Base-by-base conservation (phyloP, 2,113 vertebrate genomes). In the Beaufortia kweichowensis region DNA sequence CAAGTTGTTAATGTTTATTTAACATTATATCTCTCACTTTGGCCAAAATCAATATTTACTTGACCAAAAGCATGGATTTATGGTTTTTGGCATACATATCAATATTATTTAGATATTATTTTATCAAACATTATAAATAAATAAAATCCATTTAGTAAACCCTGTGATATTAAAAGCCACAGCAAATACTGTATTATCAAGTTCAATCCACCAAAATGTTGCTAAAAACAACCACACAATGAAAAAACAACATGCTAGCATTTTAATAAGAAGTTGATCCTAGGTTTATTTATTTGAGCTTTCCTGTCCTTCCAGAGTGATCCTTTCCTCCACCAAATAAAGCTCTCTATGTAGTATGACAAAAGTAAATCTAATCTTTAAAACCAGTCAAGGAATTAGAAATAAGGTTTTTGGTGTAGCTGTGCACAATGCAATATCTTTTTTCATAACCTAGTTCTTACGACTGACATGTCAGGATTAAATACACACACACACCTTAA, bases 371-470 rank as follows among this genome's bases (percentile, higher is more conserved):
- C 35, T 17, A 26, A 14, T 46, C 39, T 2, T 66, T 23, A 24
- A 3, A 46, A 28, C 5, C 14, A 26, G 64, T 26, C 64, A 46
- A 46, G 15, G 1, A 19, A 48, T 48, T n/a, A 46, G 23, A 48
- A n/a, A n/a, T n/a, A n/a, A n/a, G n/a, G n/a, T 46, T 66, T 66
- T 19, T 28, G 41, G 41, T 66, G 41, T 21, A 43, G n/a, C 61
- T 10, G 7, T 28, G 23, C 21, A 46, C 17, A 26, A 21, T 26
- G 14, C 21, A 4, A 17, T 14, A 43, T 66, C 7, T 46, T 28
- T 46, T 8, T 66, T 28, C 39, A 46, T 17, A 26, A 66, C n/a
- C n/a, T n/a, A n/a, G n/a, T n/a, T n/a, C n/a, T n/a, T n/a, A n/a
- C n/a, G n/a, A n/a, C n/a, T n/a, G n/a, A n/a, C n/a, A n/a, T n/a